phyloP scores from a whole-genome alignment of 2,113 vertebrate genomes.

The Nothoprocta perdicaria region DNA sequence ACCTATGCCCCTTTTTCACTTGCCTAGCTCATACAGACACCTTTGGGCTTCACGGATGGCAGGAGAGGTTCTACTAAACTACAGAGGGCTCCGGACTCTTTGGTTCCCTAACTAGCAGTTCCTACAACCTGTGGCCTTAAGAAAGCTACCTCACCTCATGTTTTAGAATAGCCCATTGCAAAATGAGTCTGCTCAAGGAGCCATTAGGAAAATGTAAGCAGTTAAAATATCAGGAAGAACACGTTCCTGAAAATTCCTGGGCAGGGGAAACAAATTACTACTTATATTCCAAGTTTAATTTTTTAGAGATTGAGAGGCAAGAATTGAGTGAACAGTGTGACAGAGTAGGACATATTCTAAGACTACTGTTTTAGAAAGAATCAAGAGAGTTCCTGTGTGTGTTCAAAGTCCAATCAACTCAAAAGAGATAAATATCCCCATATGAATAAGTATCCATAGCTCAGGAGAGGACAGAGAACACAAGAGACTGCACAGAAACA shows the following conservation, averaged over 20 bases:
- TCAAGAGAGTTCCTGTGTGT: not conserved
- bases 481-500: not conserved
- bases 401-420: not conserved
- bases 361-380: not conserved
- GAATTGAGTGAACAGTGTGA: not conserved
- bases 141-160: not conserved
- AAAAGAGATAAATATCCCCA: not conserved
- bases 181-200: rapidly evolving
- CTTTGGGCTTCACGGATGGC: not conserved
- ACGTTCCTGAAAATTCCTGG: not conserved
- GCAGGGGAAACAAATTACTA: not conserved
- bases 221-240: not conserved
- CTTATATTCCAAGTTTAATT: not conserved
- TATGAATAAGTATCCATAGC: not conserved
- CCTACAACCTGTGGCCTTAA: not conserved
- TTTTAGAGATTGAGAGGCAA: not conserved
- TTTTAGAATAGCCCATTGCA: not conserved
- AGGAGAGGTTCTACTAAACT: not conserved
- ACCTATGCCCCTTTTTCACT: not conserved
- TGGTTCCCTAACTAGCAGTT: not conserved
- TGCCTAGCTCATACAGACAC: not conserved
- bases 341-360: not conserved
- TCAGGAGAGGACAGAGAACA: not conserved
- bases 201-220: not conserved
- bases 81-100: not conserved